A percentile compares a stretch with the other conserved stretches of the same genome.
Conservation (phyloP, 1,140 invertebrate genomes). For the Eurosta solidaginis region DNA sequence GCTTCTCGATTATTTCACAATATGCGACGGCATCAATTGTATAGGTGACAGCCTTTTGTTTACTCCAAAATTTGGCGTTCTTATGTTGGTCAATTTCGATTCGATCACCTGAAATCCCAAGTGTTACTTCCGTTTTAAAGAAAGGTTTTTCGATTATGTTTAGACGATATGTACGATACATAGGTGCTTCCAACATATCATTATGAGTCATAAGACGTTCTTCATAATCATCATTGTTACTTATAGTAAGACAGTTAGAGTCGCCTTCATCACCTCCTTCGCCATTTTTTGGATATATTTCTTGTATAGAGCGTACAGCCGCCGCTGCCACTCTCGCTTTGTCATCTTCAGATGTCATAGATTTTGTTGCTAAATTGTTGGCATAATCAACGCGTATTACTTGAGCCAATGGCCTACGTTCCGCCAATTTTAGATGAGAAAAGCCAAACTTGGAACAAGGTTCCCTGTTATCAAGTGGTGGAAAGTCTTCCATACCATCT, state of each 20-base stretch:
- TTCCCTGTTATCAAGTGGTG: slow-evolving; percentile 84
- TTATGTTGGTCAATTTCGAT: slow-evolving; percentile 83
- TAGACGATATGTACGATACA: slow-evolving; percentile 84
- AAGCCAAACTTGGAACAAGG: slow-evolving; percentile 92
- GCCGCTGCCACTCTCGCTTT: slow-evolving; percentile 44
- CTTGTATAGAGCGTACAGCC: slow-evolving; percentile 43
- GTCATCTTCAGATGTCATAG: slow-evolving; percentile 56
- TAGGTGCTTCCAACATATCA: slow-evolving; percentile 77
- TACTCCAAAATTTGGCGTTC: slow-evolving; percentile 73
- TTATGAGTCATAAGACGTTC: slow-evolving; percentile 72
- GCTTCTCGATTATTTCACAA: slow-evolving; percentile 76
- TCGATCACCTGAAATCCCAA: slow-evolving; percentile 87
- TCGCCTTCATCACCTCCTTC: slow-evolving; percentile 35
- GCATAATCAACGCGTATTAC: slow-evolving; percentile 61
- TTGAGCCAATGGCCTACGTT: slow-evolving; percentile 60
- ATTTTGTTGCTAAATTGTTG: slow-evolving; percentile 49
- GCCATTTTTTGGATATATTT: slow-evolving; percentile 24
- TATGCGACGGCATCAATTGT: slow-evolving; percentile 84
- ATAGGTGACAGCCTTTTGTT: slow-evolving; percentile 65
- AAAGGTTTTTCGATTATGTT: slow-evolving; percentile 78
- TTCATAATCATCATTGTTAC: slow-evolving; percentile 54
- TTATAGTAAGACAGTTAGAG: slow-evolving; percentile 23
- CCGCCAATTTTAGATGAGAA: slow-evolving; percentile 83
- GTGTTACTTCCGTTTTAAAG: slow-evolving; percentile 79
- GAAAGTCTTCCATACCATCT: slow-evolving; percentile 95